Evolutionary conservation across 1,140 invertebrate genomes (phyloP), one percentile per base, ranked within the genome.

Genomic region (Chlorops oryzae): DNA sequence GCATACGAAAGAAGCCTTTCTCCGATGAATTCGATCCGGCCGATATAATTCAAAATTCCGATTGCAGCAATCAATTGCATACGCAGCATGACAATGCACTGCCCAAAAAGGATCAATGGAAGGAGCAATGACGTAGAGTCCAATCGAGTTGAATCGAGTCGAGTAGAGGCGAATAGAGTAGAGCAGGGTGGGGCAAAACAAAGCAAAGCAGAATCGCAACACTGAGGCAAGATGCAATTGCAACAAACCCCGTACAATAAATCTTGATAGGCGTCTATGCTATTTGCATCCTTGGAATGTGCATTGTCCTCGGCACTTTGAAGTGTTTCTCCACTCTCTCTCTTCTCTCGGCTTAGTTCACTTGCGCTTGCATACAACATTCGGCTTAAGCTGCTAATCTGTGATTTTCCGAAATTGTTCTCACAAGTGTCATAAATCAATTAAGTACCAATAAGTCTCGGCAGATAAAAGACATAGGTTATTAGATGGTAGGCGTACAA

Each of bases 1-100:
- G n/a, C 49, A 38, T 23, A 25, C 44, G 15, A 49, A 10, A n/a
- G n/a, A n/a, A n/a, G n/a, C n/a, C n/a, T n/a, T n/a, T n/a, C n/a
- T n/a, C n/a, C n/a, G n/a, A 21, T 47, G 37, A 43, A 25, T 39
- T 41, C 45, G 42, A 44, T 22, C 17, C n/a, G 18, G 28, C n/a
- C 35, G 34, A 59, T 59, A 67, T 67, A 67, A 67, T 67, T 67
- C 64, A 67, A 67, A 67, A 67, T 67, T 67, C 64, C 67, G 64
- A 67, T 67, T 67, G 64, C 64, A 67, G 67, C 64, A 67, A 67
- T 67, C 64, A 67, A 67, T 67, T 67, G 64, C 64, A 67, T 59
- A 59, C 15, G 17, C 12, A 23, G 22, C 37, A 32, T 15, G 28
- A 32, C 28, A 15, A 32, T 15, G 9, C 9, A 32, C 28, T 10